Conservation (phyloP, 2,888 invertebrate genomes). For the Drosophila anomalipes region DNA sequence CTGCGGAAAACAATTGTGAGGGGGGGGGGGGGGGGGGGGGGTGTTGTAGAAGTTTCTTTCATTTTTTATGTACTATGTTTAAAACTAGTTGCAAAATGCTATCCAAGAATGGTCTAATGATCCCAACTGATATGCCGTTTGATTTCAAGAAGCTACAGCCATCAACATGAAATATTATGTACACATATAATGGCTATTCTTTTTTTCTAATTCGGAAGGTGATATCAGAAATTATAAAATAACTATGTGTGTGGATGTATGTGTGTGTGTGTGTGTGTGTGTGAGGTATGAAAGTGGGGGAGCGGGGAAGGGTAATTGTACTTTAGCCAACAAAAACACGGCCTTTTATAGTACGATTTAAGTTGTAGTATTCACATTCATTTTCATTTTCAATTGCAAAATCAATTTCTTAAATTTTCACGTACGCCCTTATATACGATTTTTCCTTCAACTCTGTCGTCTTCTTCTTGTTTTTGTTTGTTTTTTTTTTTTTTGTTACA, state of each 20-base stretch:
- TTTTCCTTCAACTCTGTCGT: conserved; percentile 37
- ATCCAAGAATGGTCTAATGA: conserved; percentile 57
- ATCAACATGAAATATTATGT: conserved; percentile 49
- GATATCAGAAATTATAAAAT: background rate
- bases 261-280: background rate
- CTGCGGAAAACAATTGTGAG: background rate
- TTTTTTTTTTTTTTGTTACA: conserved; percentile 44
- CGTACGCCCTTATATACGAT: conserved; percentile 73
- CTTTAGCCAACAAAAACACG: conserved; percentile 74
- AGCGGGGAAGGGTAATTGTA: conserved; percentile 8
- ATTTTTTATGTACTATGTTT: conserved; percentile 8
- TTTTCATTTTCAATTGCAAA: conserved; percentile 46
- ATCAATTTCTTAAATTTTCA: conserved; percentile 55
- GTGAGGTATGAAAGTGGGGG: background rate
- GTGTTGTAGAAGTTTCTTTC: background rate
- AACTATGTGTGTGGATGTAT: background rate
- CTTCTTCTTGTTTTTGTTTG: conserved; percentile 3
- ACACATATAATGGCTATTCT: conserved; percentile 19
- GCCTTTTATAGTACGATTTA: conserved; percentile 55
- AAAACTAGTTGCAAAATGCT: conserved; percentile 35
- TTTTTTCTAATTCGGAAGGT: background rate
- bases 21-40: background rate
- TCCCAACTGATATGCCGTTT: conserved; percentile 77
- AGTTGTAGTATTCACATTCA: conserved; percentile 44
- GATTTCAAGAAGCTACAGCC: conserved; percentile 75